Conservation (phyloP, 2,113 vertebrate genomes). For the Cephalophus harveyi region DNA sequence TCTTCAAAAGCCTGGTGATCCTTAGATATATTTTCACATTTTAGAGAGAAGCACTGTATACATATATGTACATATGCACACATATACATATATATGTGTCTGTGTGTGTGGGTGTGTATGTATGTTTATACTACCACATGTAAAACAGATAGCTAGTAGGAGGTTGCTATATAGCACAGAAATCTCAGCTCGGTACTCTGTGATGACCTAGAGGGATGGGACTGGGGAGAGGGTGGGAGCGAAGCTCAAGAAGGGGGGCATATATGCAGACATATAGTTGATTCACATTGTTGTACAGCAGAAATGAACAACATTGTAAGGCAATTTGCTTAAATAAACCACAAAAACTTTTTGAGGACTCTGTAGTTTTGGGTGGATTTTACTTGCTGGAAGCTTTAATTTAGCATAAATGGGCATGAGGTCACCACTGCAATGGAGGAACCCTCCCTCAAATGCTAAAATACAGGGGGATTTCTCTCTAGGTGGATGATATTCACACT, state of each 20-base stretch:
- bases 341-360: background rate
- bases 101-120: background rate
- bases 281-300: background rate
- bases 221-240: fast-evolving
- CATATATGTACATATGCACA: background rate
- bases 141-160: background rate
- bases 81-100: background rate
- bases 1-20: background rate
- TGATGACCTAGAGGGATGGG: background rate
- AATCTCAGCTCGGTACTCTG: background rate
- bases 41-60: background rate
- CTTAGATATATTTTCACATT: background rate
- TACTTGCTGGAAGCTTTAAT: background rate
- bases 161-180: background rate
- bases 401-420: background rate
- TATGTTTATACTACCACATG: background rate
- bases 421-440: background rate
- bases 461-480: background rate
- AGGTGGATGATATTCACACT: background rate
- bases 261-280: background rate
- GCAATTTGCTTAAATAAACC: background rate
- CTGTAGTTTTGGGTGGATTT: background rate
- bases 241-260: background rate
- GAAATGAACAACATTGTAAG: background rate
- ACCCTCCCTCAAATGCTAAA: background rate